Evolutionary conservation across 1,140 invertebrate genomes (phyloP), one percentile per base, ranked within the genome.

Genomic region (Myzus persicae): DNA sequence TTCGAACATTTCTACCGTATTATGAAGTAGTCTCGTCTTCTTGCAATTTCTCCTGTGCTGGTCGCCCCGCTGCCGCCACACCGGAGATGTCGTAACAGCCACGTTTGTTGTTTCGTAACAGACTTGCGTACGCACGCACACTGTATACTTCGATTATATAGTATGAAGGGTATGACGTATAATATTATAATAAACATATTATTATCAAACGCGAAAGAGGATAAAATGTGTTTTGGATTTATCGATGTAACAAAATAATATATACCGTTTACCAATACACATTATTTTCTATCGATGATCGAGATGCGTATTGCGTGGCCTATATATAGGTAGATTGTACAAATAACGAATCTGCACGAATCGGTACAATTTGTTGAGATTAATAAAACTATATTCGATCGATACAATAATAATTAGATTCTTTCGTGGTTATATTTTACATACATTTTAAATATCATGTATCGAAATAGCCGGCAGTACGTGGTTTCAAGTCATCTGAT

Each of bases 31-130:
- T 87, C 42, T 87, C 36, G 84, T 87, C 84, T 87, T 87, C 84
- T 44, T 14, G 84, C 84, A 87, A 87, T 87, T 87, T 87, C 84
- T 87, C 84, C 84, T 87, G 84, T n/a, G 84, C 84, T 18, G 84
- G 84, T 46, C 42, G 42, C 59, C n/a, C 59, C 59, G 59, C 59
- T n/a, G 59, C 59, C 59, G 11, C 59, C 22, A n/a, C 42, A 9
- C 26, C 24, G 84, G 42, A 87, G 84, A 87, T 87, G 40, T 87
- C 84, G 84, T 87, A 87, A 87, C 84, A 44, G 18, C 42, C 84
- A 42, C 26, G 42, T 11, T 85, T 5, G 42, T 87, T 44, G 84
- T 87, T 87, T 87, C 84, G 84, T 87, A 87, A 87, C 84, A 22
- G 42, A 46, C 6, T 26, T 42, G 42, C 11, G 11, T 46, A n/a